Evolutionary conservation across 2,888 invertebrate genomes (phyloP).

Genomic region (Sclerodermus sp.): DNA sequence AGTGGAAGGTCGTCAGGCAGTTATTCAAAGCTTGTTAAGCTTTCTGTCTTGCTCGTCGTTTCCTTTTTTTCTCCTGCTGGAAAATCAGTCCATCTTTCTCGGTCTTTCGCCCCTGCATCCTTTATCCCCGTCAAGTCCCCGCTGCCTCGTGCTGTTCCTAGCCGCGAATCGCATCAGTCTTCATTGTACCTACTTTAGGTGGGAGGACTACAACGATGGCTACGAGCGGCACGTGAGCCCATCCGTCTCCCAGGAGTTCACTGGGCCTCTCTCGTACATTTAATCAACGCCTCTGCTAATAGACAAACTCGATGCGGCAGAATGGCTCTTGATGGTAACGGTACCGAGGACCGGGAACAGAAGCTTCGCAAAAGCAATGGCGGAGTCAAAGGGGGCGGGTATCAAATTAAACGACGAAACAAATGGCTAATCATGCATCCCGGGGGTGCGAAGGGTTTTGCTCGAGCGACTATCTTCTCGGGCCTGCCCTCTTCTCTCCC

Average conservation of each 20-base stretch:
- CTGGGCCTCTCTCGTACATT: conserved; percentile 32
- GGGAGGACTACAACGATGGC: neutral
- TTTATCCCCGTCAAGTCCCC: conserved; percentile 9
- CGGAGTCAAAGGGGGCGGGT: conserved; percentile 28
- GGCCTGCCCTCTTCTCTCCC: too few relatives aligned
- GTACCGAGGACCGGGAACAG: conserved; percentile 3
- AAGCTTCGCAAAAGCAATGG: conserved; percentile 2
- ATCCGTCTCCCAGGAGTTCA: conserved; percentile 32
- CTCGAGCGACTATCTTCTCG: neutral
- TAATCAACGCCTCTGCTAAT: conserved; percentile 54
- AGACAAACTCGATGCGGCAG: conserved; percentile 51
- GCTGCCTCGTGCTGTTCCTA: neutral
- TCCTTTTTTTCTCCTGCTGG: neutral
- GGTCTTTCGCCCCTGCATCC: conserved; percentile 4
- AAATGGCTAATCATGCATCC: conserved; percentile 54
- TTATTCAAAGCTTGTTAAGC: conserved; percentile 46
- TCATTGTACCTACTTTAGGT: conserved; percentile 34
- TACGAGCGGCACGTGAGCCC: conserved; percentile 33
- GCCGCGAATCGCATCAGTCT: conserved; percentile 42
- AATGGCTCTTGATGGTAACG: conserved; percentile 44
- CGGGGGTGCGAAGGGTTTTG: conserved; percentile 19
- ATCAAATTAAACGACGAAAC: conserved; percentile 53
- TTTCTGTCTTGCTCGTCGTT: conserved; percentile 7
- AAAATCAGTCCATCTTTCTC: conserved; percentile 5
- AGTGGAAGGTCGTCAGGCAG: conserved; percentile 38